phyloP scores from a whole-genome alignment of 1,140 invertebrate genomes.

The Drosophila miranda region DNA sequence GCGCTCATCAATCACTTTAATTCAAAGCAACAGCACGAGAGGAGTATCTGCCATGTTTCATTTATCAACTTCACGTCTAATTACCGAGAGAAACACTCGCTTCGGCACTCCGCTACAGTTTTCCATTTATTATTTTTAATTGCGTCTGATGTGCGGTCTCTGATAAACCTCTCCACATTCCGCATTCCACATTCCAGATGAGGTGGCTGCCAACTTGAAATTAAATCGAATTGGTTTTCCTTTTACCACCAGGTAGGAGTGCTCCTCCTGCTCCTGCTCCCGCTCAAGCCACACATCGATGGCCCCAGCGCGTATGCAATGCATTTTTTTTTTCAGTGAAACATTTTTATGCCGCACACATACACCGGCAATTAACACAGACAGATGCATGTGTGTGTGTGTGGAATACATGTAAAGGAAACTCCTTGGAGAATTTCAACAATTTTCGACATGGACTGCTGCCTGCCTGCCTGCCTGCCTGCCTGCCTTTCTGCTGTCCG shows the following conservation, averaged over 20 bases:
- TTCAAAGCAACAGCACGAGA: too few species aligned
- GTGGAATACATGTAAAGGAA: constrained; percentile 42
- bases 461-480: neutral
- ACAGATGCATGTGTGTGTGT: constrained; percentile 34
- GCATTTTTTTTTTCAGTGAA: constrained; percentile 26
- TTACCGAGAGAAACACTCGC: too few species aligned
- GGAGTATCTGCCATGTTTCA: too few species aligned
- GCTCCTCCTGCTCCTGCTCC: too few species aligned
- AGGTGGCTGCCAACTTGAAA: constrained; percentile 58
- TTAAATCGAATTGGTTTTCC: constrained; percentile 67
- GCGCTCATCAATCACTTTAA: too few species aligned
- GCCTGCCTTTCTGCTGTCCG: constrained; percentile 27
- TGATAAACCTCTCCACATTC: constrained; percentile 18
- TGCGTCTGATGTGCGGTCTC: constrained; percentile 40
- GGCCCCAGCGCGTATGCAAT: constrained; percentile 42
- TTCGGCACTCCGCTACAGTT: neutral
- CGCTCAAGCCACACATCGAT: neutral
- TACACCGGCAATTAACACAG: constrained; percentile 65
- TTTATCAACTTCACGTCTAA: too few species aligned
- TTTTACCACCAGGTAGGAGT: too few species aligned
- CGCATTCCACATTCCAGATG: constrained; percentile 1
- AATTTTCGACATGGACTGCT: constrained; percentile 25
- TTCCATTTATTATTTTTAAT: constrained; percentile 62
- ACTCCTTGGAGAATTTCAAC: constrained; percentile 60
- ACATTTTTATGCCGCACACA: constrained; percentile 43